A percentile compares a stretch with the other conserved stretches of the same genome.
Conservation (phyloP, 2,797 vertebrate species). For the Chromobotia macracanthus region DNA sequence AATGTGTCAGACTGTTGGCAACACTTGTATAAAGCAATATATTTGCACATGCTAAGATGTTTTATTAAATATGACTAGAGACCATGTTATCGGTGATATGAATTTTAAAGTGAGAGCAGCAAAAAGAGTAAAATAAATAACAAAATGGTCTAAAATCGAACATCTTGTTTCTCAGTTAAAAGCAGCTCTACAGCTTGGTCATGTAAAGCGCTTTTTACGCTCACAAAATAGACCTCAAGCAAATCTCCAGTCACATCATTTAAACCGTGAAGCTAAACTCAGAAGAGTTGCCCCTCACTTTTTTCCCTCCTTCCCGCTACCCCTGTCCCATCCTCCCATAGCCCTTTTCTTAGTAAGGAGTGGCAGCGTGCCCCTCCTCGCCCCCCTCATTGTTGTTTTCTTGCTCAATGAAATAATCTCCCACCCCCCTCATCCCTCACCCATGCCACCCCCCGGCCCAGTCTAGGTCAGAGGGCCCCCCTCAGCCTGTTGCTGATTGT, state of each 20-base stretch:
- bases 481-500: slow-evolving; percentile 86
- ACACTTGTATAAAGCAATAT: no score
- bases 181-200: not conserved
- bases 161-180: no score
- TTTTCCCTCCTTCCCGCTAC: slow-evolving; percentile 53
- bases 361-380: slow-evolving; percentile 43
- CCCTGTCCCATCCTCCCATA: slow-evolving; percentile 63
- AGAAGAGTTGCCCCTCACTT: slow-evolving; percentile 75
- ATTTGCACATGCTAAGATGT: no score
- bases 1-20: not conserved
- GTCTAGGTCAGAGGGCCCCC: slow-evolving; percentile 83
- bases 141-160: no score
- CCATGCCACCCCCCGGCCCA: slow-evolving; percentile 73
- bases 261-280: slow-evolving; percentile 55
- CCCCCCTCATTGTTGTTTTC: slow-evolving; percentile 82
- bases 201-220: slow-evolving; percentile 5
- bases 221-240: slow-evolving; percentile 24
- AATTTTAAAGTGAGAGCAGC: not conserved
- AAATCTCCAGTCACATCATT: slow-evolving; percentile 48
- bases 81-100: not conserved
- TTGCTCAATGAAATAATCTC: slow-evolving; percentile 85
- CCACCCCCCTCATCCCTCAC: slow-evolving; percentile 72
- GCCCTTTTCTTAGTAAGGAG: slow-evolving; percentile 53
- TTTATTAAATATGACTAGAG: no score
- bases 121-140: slow-evolving; percentile 1